phyloP scores from a whole-genome alignment of 1,140 invertebrate genomes.

The Calycopis cecrops region DNA sequence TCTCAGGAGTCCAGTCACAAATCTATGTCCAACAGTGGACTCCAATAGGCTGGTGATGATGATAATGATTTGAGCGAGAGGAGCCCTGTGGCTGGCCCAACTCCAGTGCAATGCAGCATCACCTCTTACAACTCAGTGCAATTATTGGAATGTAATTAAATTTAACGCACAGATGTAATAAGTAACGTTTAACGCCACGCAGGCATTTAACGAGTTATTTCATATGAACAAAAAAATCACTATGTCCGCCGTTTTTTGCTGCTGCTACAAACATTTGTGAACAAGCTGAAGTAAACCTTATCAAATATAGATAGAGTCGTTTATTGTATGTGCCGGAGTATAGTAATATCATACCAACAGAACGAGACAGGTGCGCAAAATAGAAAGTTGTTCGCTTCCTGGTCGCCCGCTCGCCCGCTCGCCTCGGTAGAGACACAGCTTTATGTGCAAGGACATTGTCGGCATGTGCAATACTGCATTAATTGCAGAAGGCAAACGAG shows the following conservation, averaged over 20 bases:
- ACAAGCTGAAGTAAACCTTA: background rate
- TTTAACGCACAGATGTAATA: too few relatives aligned
- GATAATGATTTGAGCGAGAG: too few relatives aligned
- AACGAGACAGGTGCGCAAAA: slow-evolving; percentile 68
- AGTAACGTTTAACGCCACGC: background rate
- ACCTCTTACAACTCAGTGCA: background rate
- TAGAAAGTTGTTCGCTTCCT: slow-evolving; percentile 74
- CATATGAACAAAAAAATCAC: slow-evolving; percentile 14
- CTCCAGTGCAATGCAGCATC: too few relatives aligned
- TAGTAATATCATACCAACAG: slow-evolving; percentile 44
- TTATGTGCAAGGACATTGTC: slow-evolving; percentile 47
- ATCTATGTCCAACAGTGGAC: too few relatives aligned
- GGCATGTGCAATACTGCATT: too few relatives aligned
- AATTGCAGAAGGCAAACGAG: too few relatives aligned
- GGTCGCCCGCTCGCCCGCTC: slow-evolving; percentile 56
- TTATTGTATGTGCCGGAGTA: slow-evolving; percentile 28
- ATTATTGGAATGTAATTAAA: background rate
- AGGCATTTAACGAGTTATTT: background rate
- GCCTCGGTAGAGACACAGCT: slow-evolving; percentile 32
- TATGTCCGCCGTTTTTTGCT: slow-evolving; percentile 21
- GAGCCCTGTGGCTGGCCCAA: too few relatives aligned
- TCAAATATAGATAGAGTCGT: slow-evolving; percentile 24
- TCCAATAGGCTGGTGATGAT: too few relatives aligned
- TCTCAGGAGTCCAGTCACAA: too few relatives aligned
- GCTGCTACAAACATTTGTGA: background rate